Evolutionary conservation across 1,140 invertebrate species (phyloP), one percentile per base, ranked within the genome.

Genomic region (Aphis gossypii): DNA sequence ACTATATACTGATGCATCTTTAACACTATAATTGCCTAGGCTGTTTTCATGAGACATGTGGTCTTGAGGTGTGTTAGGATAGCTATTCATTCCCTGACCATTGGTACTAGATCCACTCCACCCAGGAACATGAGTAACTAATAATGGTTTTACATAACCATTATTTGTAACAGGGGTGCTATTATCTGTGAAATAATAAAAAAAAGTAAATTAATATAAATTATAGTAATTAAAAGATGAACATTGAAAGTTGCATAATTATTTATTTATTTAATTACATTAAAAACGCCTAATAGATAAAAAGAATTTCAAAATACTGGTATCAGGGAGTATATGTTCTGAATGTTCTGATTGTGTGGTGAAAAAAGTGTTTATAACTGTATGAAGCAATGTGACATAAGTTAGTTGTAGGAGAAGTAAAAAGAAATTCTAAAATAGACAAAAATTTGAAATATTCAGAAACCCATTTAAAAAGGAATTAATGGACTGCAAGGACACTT

Each of bases 61-160:
- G 94, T 30, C 95, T 94, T 35, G 95, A 95, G 21, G 96, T 95
- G 93, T 96, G 95, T 0, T 95, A 95, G 35, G 96, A 95, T 41
- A 95, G 95, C 94, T 95, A 95, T 90, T 95, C 48, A 76, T 90
- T 90, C 94, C 93, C 95, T 60, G 82, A 51, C 94, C 92, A 44
- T 60, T 51, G 8, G 95, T 94, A 7, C 94, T 94, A 23, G 95
- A 95, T 84, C 95, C 95, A 35, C 96, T 96, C 96, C 96, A 97
- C 5, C 97, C 96, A 84, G 97, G 98, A 87, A 99, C 97, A 93
- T 98, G 97, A 0, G 98, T 98, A 86, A 98, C 97, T 94, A 99
- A 96, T 48, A 97, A 95, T 30, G 98, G 98, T 95, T 97, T 97
- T 46, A 99, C 98, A 95, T 99, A 99, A 25, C 98, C 98, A 95